Evolutionary conservation across 1,140 invertebrate species (phyloP).

Genomic region (Tetragnatha versicolor): DNA sequence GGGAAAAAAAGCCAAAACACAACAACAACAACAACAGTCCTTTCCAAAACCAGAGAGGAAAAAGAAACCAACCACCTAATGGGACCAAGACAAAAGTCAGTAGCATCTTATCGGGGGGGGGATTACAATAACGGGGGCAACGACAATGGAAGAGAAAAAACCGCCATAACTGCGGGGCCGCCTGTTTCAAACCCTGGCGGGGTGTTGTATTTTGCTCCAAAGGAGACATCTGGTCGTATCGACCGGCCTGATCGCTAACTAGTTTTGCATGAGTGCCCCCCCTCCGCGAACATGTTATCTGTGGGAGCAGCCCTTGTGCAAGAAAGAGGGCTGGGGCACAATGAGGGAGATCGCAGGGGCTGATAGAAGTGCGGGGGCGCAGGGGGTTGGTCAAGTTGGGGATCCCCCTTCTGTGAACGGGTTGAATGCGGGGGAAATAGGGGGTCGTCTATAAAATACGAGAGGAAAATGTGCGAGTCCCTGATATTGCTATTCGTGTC

Average conservation of each 20-base stretch:
- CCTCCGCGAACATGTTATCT: slow-evolving; percentile 7
- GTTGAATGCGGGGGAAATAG: not conserved
- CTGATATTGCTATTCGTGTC: too few relatives aligned
- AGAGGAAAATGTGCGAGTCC: too few relatives aligned
- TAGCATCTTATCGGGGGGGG: not conserved
- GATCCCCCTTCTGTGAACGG: not conserved
- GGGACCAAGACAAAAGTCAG: slow-evolving; percentile 26
- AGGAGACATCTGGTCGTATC: slow-evolving; percentile 54
- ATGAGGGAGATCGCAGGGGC: not conserved
- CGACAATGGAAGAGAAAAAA: slow-evolving; percentile 8
- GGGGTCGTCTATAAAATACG: too few relatives aligned
- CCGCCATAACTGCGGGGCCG: not conserved
- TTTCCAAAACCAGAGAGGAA: too few relatives aligned
- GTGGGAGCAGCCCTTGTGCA: slow-evolving; percentile 2
- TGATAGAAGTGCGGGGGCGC: not conserved
- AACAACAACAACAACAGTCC: too few relatives aligned
- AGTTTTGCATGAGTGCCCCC: slow-evolving; percentile 52
- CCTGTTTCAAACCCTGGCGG: slow-evolving; percentile 23
- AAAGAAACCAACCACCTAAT: not conserved
- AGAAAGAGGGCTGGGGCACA: not conserved
- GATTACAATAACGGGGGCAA: slow-evolving; percentile 20
- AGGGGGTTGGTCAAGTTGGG: not conserved
- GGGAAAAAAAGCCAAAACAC: not conserved
- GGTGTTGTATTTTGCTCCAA: slow-evolving; percentile 46
- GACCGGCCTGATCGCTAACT: slow-evolving; percentile 41